Evolutionary conservation across 2,888 invertebrate genomes (phyloP), one percentile per base, ranked within the genome.

Genomic region (Papilio elwesi): DNA sequence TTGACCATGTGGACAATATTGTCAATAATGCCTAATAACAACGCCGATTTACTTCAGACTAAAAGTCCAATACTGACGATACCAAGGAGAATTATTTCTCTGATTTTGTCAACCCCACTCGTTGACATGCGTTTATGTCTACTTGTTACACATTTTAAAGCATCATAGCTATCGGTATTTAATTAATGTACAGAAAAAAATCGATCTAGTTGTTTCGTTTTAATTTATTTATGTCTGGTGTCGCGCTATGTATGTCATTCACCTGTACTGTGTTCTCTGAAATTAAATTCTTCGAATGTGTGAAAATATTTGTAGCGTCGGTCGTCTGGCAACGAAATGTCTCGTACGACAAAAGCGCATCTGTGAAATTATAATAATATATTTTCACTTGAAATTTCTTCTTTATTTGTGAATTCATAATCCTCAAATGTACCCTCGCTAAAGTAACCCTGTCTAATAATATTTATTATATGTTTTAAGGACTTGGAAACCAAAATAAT

Each of bases 181-280:
- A 26, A 26, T 26, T 26, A 26, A 2, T 15, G n/a, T 43, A 43
- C 15, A 15, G 38, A 26, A 26, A 49, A 8, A 13, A 64, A 64
- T 64, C 26, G 48, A 48, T 64, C 26, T 64, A 16, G 47, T 64
- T 63, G 1, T 48, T 64, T 48, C 11, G 26, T 13, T 26, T 38
- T 49, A 26, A 49, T 16, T 16, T 26, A 49, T 49, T 47, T 26
- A 9, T 16, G 49, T 13, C 38, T 26, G 16, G 16, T 36, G 16
- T 49, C 49, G 43, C 63, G 26, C 48, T 36, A 53, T 70, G 75
- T 78, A 79, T 82, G 84, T 84, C 87, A 79, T 84, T 86, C 86
- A 86, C 84, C 85, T 85, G 81, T 81, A n/a, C 43, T 6, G 75
- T 80, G 82, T 85, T 85, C 81, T 83, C 79, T 75, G 82, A 85